A percentile compares a stretch with the other conserved stretches of the same genome.
phyloP scores from a whole-genome alignment of 1,140 invertebrate species.

The Saccostrea cuccullata region DNA sequence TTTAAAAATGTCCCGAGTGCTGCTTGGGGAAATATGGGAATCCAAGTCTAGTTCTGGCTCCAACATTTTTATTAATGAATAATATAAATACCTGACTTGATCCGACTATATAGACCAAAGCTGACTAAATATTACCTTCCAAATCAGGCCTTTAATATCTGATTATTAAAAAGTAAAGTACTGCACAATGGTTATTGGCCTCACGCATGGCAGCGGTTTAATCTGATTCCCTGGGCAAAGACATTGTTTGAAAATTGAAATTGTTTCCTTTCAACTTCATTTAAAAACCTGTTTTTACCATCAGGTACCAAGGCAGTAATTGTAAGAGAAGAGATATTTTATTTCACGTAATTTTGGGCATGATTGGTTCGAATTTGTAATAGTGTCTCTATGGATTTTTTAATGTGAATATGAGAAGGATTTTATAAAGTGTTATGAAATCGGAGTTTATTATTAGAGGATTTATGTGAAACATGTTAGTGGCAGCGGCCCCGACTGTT shows the following conservation, averaged over 20 bases:
- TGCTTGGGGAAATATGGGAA: background rate
- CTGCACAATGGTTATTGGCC: constrained; percentile 20
- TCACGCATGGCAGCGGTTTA: constrained; percentile 6
- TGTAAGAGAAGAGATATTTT: background rate
- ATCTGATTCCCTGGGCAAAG: constrained; percentile 27
- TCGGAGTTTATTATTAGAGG: background rate
- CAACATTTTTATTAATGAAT: background rate
- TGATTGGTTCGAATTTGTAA: background rate
- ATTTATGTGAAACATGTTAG: constrained; percentile 21
- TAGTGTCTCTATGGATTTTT: background rate
- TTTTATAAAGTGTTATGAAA: constrained; percentile 19
- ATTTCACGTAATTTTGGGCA: background rate
- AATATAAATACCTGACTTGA: constrained; percentile 12
- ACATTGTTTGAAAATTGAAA: constrained; percentile 22
- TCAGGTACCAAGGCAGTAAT: background rate
- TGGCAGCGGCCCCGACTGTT: background rate
- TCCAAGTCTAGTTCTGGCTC: background rate
- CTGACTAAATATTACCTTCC: constrained; percentile 33
- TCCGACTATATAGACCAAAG: background rate
- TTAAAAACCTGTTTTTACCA: background rate
- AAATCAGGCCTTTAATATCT: constrained; percentile 36
- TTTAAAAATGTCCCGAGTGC: background rate
- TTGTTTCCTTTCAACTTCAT: constrained; percentile 32
- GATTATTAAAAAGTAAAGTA: constrained; percentile 35
- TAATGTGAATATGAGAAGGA: background rate